Evolutionary conservation across 1,140 invertebrate genomes (phyloP).

Genomic region (Mactra quadrangularis): DNA sequence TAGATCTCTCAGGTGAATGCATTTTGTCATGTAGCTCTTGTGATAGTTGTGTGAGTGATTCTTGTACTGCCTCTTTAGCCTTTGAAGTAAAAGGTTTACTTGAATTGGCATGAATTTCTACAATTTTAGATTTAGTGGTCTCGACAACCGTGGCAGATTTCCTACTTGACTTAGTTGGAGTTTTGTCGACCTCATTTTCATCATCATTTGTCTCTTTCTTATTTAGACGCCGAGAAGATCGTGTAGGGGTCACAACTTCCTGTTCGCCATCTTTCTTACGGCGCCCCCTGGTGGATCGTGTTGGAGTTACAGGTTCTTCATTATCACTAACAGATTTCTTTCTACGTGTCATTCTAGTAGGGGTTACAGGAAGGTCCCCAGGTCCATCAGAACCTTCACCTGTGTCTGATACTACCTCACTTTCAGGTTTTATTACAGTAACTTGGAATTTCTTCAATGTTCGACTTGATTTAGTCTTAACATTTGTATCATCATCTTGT

Average conservation of each 20-base stretch:
- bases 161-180: background rate
- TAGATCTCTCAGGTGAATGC: background rate
- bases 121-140: background rate
- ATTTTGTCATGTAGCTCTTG: slow-evolving; percentile 12
- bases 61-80: slow-evolving; percentile 39
- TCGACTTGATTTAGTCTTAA: background rate
- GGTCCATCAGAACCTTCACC: background rate
- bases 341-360: slow-evolving; percentile 32
- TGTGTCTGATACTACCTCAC: background rate
- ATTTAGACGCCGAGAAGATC: background rate
- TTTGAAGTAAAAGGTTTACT: slow-evolving; percentile 29
- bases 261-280: slow-evolving; percentile 16
- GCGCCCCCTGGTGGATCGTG: slow-evolving; percentile 26
- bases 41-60: slow-evolving; percentile 38
- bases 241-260: slow-evolving; percentile 3
- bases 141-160: background rate
- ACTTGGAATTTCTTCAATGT: slow-evolving; percentile 20
- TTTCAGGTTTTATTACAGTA: slow-evolving; percentile 1
- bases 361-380: slow-evolving; percentile 3
- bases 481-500: background rate
- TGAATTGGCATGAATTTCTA: slow-evolving; percentile 16
- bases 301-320: slow-evolving; percentile 37
- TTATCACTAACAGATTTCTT: background rate
- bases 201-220: background rate
- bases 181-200: background rate